phyloP scores from a whole-genome alignment of 2,113 vertebrate genomes.

The Naja naja region DNA sequence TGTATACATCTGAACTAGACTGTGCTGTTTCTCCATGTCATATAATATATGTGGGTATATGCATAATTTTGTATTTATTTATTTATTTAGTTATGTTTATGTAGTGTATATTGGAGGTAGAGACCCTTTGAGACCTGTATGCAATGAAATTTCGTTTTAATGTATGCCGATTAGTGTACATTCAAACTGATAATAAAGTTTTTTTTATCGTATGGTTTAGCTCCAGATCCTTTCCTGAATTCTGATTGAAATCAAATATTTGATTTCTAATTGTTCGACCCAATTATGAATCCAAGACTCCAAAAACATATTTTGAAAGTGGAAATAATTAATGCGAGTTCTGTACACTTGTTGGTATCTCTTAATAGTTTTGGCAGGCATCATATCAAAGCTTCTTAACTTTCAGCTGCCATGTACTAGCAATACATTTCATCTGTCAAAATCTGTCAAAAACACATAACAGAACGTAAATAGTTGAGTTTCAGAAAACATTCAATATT shows the following conservation, averaged over 20 bases:
- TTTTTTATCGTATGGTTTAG: too few relatives aligned
- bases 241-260: neutral
- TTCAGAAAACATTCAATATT: neutral
- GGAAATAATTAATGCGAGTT: neutral
- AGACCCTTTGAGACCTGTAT: too few relatives aligned
- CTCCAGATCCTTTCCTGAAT: neutral
- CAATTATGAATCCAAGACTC: neutral
- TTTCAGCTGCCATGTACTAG: neutral
- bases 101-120: too few relatives aligned
- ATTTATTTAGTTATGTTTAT: too few relatives aligned
- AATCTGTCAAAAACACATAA: neutral
- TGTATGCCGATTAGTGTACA: too few relatives aligned
- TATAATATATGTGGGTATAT: too few relatives aligned
- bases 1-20: too few relatives aligned
- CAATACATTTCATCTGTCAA: neutral
- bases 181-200: too few relatives aligned
- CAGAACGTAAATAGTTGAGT: neutral
- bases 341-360: neutral
- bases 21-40: too few relatives aligned
- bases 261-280: neutral
- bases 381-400: neutral
- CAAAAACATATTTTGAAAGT: neutral
- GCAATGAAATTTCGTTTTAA: too few relatives aligned
- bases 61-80: too few relatives aligned
- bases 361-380: neutral